phyloP scores from a whole-genome alignment of 2,113 vertebrate genomes.

The Rhynchomys soricoides region DNA sequence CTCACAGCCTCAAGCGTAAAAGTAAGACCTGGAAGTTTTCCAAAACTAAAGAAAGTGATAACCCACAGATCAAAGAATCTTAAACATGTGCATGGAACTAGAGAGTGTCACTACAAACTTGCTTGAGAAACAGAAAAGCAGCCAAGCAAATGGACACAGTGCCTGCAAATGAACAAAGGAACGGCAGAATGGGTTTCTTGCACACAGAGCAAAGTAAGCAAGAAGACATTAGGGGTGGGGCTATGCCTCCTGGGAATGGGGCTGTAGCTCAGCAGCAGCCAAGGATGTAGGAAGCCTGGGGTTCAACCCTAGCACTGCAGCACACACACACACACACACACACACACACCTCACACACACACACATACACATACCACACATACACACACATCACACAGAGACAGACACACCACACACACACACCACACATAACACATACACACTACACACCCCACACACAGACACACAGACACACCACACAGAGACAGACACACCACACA shows the following conservation, averaged over 20 bases:
- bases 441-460: too few species aligned
- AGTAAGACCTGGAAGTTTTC: not conserved
- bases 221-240: not conserved
- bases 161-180: not conserved
- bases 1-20: not conserved
- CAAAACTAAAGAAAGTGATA: not conserved
- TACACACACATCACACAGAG: too few species aligned
- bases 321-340: not conserved
- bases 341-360: not conserved
- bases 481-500: not conserved
- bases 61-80: not conserved
- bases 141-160: not conserved
- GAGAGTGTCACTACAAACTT: not conserved
- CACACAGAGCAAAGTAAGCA: not conserved
- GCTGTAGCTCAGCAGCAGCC: not conserved
- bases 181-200: not conserved
- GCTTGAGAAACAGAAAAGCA: not conserved
- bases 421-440: too few species aligned
- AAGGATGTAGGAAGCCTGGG: not conserved
- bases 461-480: too few species aligned
- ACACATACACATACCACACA: not conserved
- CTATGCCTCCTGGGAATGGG: not conserved
- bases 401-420: too few species aligned
- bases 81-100: not conserved
- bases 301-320: not conserved